Conservation (phyloP, 2,888 invertebrate genomes). For the Esperia sulphurella region DNA sequence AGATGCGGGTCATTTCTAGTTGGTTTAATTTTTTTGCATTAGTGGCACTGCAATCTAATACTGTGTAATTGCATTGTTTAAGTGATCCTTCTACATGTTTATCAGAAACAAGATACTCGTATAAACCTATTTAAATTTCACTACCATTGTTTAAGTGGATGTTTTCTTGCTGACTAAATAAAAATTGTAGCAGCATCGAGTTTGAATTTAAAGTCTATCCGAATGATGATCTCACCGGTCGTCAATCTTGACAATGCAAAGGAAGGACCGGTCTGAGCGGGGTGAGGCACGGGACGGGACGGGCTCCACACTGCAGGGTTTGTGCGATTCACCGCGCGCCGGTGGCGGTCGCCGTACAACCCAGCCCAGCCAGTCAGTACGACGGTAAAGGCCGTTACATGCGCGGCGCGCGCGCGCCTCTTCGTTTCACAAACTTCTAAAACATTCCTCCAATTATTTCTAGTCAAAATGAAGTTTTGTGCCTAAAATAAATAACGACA, state of each 20-base stretch:
- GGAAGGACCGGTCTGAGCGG: conserved; percentile 60
- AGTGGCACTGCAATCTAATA: no score
- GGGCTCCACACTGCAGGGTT: conserved; percentile 49
- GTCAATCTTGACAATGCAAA: conserved; percentile 71
- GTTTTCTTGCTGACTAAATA: conserved; percentile 18
- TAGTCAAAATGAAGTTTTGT: conserved; percentile 61
- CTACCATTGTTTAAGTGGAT: no score
- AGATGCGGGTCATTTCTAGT: no score
- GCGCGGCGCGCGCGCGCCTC: conserved; percentile 71
- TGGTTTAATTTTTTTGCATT: no score
- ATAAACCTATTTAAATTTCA: no score
- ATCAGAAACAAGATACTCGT: no score
- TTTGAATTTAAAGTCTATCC: conserved; percentile 52
- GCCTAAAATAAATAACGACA: conserved; percentile 23
- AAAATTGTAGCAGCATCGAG: conserved; percentile 39
- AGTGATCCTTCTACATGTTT: no score
- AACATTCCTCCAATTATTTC: conserved; percentile 51
- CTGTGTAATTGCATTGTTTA: no score
- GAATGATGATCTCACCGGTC: conserved; percentile 73
- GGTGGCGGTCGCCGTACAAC: conserved; percentile 30
- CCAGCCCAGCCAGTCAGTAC: conserved; percentile 52
- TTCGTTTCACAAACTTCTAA: conserved; percentile 28
- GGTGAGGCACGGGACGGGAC: conserved; percentile 43
- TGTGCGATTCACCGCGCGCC: conserved; percentile 66
- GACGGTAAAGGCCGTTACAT: conserved; percentile 58